Conservation (phyloP, 35 echinoderm and acorn worm species). For the Heliocidaris erythrogramma region DNA sequence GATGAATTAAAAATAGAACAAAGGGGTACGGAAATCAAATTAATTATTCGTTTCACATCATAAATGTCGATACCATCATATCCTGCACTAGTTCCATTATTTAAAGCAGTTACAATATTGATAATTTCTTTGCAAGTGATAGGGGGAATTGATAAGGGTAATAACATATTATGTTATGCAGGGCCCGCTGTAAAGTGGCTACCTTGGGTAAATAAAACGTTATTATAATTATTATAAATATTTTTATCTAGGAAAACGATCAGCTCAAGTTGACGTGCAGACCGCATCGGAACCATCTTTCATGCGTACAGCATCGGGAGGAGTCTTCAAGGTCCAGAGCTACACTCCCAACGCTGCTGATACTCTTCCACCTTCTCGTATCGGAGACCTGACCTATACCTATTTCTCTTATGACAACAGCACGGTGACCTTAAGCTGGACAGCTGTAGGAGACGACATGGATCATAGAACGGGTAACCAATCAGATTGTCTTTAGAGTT, state of each 20-base stretch:
- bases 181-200: no score
- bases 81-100: no score
- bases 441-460: constrained; percentile 35
- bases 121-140: no score
- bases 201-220: no score
- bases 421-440: constrained; percentile 34
- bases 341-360: neutral
- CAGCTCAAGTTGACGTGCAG: neutral
- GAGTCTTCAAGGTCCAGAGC: constrained; percentile 26
- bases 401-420: constrained; percentile 29
- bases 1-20: no score
- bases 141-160: no score
- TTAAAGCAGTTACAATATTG: no score
- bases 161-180: no score
- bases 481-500: neutral
- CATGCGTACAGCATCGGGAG: constrained; percentile 38
- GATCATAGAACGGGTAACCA: constrained; percentile 47
- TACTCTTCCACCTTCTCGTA: neutral
- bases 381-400: neutral
- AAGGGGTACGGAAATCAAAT: no score
- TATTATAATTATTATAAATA: no score
- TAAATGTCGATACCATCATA: no score
- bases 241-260: neutral
- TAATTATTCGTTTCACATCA: no score
- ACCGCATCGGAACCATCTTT: neutral